These are phyloP conservation scores for Oceanodroma tethys DNA, from an alignment of 2,113 vertebrate species.

Conservation along the genomic window DNA sequence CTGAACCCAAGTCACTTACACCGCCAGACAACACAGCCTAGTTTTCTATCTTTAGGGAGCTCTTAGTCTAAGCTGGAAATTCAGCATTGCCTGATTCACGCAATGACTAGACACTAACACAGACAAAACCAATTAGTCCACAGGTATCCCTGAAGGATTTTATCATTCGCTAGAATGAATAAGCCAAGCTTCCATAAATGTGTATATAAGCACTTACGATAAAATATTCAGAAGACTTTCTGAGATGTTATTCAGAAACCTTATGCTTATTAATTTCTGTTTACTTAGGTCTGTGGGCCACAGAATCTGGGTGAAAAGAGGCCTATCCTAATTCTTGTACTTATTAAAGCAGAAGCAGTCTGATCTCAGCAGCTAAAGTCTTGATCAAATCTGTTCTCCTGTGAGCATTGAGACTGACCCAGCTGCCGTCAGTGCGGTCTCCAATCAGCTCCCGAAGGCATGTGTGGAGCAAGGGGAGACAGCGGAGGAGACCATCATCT, in stretches of 20 bases:
- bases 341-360: not conserved
- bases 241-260: not conserved
- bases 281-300: not conserved
- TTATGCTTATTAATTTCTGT: not conserved
- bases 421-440: not conserved
- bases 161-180: not conserved
- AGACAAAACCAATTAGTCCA: constrained; percentile 46
- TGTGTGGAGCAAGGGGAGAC: not conserved
- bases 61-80: not conserved
- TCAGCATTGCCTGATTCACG: constrained; percentile 10
- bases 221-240: constrained; percentile 43
- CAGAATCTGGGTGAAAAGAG: not conserved
- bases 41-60: constrained; percentile 12
- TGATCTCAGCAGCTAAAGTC: not conserved
- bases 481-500: not conserved
- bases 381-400: not conserved
- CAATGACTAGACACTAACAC: constrained; percentile 26
- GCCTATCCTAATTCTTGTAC: not conserved
- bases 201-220: not conserved
- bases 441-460: not conserved
- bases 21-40: not conserved
- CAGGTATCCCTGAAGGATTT: constrained; percentile 25
- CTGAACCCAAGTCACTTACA: constrained; percentile 9
- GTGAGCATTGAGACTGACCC: not conserved
- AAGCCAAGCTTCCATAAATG: not conserved